phyloP scores from a whole-genome alignment of 2,113 vertebrate genomes.

The Stegostoma tigrinum region DNA sequence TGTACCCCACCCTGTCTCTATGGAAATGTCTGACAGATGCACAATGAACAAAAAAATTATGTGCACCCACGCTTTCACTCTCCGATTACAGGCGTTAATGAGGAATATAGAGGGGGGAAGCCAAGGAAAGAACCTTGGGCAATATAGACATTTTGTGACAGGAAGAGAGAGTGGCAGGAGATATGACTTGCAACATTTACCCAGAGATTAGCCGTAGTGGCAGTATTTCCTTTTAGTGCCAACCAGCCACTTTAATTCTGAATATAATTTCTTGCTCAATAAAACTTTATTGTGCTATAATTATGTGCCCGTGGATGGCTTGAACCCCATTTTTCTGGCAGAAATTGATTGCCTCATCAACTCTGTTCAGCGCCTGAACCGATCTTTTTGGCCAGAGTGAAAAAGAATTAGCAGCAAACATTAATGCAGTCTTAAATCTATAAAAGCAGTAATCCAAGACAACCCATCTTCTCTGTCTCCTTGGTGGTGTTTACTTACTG shows the following conservation, averaged over 20 bases:
- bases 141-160: not conserved
- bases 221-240: not conserved
- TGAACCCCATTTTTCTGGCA: not conserved
- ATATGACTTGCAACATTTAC: not conserved
- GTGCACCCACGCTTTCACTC: not conserved
- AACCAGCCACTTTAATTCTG: not conserved
- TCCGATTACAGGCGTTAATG: not conserved
- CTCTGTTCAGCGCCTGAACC: not conserved
- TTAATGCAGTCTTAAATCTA: slow-evolving; percentile 3
- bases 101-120: not conserved
- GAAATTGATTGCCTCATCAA: not conserved
- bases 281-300: slow-evolving; percentile 18
- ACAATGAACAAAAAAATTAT: not conserved
- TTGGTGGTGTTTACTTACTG: not conserved
- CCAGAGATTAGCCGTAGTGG: not conserved
- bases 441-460: not conserved
- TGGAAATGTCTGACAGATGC: not conserved
- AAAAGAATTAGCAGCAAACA: not conserved
- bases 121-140: not conserved
- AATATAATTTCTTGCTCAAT: not conserved
- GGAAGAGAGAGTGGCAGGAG: not conserved
- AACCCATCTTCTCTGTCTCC: not conserved
- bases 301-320: not conserved
- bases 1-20: too few species aligned
- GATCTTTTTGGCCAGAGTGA: not conserved